These are phyloP conservation scores for Bradypus variegatus DNA, from an alignment of 2,797 vertebrate species.

Conservation along the genomic window DNA sequence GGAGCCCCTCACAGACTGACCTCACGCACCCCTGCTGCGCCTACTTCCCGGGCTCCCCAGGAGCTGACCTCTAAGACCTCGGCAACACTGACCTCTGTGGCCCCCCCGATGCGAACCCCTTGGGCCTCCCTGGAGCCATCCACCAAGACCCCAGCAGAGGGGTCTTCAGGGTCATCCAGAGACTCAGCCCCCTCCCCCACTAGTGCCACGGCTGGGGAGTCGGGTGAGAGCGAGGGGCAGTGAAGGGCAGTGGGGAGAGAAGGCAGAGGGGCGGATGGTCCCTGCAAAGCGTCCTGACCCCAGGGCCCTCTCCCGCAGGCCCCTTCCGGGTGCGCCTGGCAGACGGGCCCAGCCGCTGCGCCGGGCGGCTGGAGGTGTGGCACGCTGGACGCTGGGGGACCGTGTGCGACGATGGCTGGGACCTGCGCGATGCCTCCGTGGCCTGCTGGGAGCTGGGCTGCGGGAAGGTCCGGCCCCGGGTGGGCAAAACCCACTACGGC, in stretches of 20 bases:
- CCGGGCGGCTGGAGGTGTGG: conserved; percentile 69
- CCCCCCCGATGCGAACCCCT: neutral
- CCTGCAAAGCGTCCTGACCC: neutral
- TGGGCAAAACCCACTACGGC: conserved; percentile 63
- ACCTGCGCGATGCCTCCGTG: conserved; percentile 51
- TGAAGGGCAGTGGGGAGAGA: neutral
- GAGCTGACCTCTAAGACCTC: neutral
- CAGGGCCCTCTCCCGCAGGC: neutral
- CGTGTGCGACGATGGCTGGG: conserved; percentile 68
- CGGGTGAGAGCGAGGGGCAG: conserved; percentile 31
- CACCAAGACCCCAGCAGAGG: neutral
- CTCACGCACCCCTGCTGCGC: neutral
- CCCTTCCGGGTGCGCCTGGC: conserved; percentile 61
- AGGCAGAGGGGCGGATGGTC: neutral
- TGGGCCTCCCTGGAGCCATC: neutral
- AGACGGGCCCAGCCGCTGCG: conserved; percentile 66
- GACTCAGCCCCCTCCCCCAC: neutral
- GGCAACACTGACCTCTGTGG: neutral
- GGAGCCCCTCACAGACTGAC: neutral
- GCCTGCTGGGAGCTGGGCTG: conserved; percentile 70
- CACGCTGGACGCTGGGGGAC: conserved; percentile 69
- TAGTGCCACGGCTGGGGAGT: neutral
- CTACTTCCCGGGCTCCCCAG: neutral
- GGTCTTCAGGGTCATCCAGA: neutral
- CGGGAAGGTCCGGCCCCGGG: conserved; percentile 42